phyloP scores from a whole-genome alignment of 2,797 vertebrate genomes.

The Anguilla obscura region DNA sequence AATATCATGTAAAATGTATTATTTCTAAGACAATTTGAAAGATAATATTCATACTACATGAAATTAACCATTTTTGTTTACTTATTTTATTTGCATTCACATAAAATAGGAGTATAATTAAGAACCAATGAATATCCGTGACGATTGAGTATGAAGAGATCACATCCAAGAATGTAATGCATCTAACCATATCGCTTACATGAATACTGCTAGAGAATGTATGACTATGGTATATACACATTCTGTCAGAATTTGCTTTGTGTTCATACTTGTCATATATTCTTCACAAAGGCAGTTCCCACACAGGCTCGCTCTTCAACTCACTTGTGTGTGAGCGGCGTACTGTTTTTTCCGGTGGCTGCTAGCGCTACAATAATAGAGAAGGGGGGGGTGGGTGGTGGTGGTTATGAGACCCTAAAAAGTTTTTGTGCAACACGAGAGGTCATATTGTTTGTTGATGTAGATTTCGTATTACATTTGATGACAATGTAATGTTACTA shows the following conservation, averaged over 20 bases:
- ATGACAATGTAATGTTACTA: too few relatives aligned
- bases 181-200: not conserved
- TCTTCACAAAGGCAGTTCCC: too few relatives aligned
- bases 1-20: not conserved
- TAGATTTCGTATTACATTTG: too few relatives aligned
- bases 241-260: not conserved
- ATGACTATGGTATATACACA: not conserved
- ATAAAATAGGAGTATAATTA: not conserved
- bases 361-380: too few relatives aligned
- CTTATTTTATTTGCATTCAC: not conserved
- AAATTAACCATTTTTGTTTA: not conserved
- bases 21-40: not conserved
- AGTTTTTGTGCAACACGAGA: too few relatives aligned
- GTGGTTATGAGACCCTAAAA: too few relatives aligned
- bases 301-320: too few relatives aligned
- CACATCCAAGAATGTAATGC: not conserved
- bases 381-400: too few relatives aligned
- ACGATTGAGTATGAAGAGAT: not conserved
- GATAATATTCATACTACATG: not conserved
- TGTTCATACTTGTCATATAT: not conserved
- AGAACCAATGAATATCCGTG: not conserved
- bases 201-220: not conserved
- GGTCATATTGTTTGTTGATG: too few relatives aligned
- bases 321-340: too few relatives aligned
- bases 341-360: too few relatives aligned